Conservation (phyloP, 2,113 vertebrate species). For the Phrynosoma blainvillii region DNA sequence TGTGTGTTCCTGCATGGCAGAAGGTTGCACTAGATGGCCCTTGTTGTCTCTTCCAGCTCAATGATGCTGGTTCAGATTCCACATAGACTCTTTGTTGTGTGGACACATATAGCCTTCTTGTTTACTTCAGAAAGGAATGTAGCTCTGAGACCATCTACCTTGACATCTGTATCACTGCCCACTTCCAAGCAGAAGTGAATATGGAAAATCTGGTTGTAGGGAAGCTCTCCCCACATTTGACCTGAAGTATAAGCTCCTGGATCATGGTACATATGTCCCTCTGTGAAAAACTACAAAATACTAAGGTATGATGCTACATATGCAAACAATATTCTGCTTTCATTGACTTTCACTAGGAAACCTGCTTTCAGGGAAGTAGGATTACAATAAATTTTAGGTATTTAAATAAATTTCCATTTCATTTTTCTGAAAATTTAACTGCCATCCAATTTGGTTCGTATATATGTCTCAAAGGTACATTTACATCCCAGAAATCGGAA, state of each 20-base stretch:
- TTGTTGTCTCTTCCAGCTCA: background rate
- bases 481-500: slow-evolving; percentile 30
- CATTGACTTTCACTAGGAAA: background rate
- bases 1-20: no score
- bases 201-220: background rate
- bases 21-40: no score
- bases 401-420: slow-evolving; percentile 15
- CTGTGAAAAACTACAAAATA: background rate
- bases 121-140: background rate
- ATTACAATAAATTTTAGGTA: background rate
- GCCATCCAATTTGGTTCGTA: background rate
- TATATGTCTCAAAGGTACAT: slow-evolving; percentile 24
- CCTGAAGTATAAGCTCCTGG: background rate
- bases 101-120: background rate
- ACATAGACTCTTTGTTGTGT: background rate
- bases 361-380: background rate
- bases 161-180: background rate
- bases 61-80: background rate
- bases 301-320: background rate
- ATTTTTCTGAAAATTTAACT: slow-evolving; percentile 28
- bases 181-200: background rate
- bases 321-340: background rate
- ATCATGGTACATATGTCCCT: background rate
- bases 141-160: background rate
- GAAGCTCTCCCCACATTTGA: background rate